Conservation (phyloP, 2,797 vertebrate species). For the Leucoraja ocellata region DNA sequence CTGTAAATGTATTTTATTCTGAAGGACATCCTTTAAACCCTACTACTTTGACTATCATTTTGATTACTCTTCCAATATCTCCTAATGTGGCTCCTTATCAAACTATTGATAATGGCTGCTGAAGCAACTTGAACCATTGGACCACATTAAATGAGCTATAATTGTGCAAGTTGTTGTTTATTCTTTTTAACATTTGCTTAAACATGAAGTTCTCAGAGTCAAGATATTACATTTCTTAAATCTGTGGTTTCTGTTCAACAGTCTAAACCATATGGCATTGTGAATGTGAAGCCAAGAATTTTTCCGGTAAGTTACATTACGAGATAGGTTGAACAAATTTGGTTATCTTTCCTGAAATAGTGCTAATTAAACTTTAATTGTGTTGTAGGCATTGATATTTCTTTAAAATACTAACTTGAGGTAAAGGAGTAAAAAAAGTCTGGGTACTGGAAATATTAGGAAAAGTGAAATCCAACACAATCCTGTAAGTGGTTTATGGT, state of each 20-base stretch:
- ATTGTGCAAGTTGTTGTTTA: background rate
- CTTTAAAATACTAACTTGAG: background rate
- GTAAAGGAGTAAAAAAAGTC: background rate
- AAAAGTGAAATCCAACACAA: background rate
- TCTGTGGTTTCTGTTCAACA: slow-evolving; percentile 52
- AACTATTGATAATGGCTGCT: background rate
- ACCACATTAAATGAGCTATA: background rate
- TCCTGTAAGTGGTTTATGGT: background rate
- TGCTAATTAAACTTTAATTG: background rate
- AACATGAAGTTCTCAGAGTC: slow-evolving; percentile 39
- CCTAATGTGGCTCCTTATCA: background rate
- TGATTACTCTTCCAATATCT: background rate
- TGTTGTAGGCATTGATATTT: background rate
- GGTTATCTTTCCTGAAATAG: background rate
- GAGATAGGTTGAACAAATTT: background rate
- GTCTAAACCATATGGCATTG: slow-evolving; percentile 65
- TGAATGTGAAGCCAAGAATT: slow-evolving; percentile 61
- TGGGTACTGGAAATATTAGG: background rate
- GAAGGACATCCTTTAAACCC: background rate
- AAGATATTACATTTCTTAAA: slow-evolving; percentile 42
- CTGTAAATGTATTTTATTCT: background rate
- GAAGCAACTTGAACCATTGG: background rate
- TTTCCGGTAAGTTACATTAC: slow-evolving; percentile 72
- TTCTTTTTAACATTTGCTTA: slow-evolving; percentile 25
- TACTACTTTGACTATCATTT: background rate